A percentile compares a stretch with the other conserved stretches of the same genome.
Conservation (phyloP, 2,113 vertebrate genomes). For the Junco hyemalis region DNA sequence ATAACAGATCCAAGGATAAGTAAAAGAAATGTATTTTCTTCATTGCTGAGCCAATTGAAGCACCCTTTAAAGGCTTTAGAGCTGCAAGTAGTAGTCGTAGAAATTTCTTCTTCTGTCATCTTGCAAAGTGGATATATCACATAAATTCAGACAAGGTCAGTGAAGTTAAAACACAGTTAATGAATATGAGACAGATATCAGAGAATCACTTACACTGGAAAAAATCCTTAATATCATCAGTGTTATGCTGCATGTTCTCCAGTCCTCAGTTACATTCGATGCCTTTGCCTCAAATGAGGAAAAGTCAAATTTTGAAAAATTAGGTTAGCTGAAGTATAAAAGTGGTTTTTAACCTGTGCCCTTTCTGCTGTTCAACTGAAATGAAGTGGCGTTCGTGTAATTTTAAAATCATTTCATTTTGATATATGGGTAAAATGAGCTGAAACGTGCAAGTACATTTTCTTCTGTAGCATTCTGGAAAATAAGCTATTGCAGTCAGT, state of each 20-base stretch:
- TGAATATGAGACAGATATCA: not conserved
- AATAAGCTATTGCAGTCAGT: not conserved
- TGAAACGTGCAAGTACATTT: slow-evolving; percentile 15
- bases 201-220: not conserved
- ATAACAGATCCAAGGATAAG: not conserved
- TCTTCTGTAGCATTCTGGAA: slow-evolving; percentile 18
- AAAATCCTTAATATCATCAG: not conserved
- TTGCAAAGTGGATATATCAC: not conserved
- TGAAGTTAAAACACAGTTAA: not conserved
- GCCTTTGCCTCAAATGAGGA: not conserved
- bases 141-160: not conserved
- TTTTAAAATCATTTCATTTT: slow-evolving; percentile 29
- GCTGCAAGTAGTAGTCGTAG: not conserved
- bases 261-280: not conserved
- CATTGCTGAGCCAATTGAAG: not conserved
- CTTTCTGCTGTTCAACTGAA: not conserved
- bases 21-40: not conserved
- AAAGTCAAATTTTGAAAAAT: not conserved
- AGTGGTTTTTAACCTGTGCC: not conserved
- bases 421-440: slow-evolving; percentile 13
- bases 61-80: not conserved
- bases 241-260: not conserved
- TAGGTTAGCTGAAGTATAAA: not conserved
- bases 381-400: not conserved
- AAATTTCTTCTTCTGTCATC: not conserved